A percentile compares a stretch with the other conserved stretches of the same genome.
Conservation (phyloP, 2,113 vertebrate species). For the Tinamus guttatus region DNA sequence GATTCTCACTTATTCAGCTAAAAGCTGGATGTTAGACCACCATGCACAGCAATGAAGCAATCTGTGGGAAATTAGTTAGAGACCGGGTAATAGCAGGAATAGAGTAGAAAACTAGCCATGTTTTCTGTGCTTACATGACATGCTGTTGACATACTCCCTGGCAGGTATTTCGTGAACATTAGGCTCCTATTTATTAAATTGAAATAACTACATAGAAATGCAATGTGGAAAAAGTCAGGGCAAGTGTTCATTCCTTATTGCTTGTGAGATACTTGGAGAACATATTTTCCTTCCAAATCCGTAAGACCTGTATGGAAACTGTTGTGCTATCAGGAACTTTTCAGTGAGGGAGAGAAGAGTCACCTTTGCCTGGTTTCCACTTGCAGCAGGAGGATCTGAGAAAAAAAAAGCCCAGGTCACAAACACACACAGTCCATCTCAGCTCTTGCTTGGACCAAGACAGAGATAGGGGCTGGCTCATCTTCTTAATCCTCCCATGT, state of each 20-base stretch:
- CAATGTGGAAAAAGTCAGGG: neutral
- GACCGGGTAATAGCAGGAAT: neutral
- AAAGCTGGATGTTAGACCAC: neutral
- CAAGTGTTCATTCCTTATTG: neutral
- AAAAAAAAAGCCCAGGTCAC: neutral
- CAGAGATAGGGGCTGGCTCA: neutral
- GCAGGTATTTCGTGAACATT: neutral
- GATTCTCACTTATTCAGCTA: slow-evolving; percentile 9
- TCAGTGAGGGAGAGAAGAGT: neutral
- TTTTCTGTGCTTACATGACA: neutral
- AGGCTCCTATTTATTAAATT: neutral
- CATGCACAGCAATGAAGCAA: neutral
- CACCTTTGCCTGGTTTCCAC: neutral
- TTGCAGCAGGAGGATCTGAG: neutral
- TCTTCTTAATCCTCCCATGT: slow-evolving; percentile 19
- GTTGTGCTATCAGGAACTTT: neutral
- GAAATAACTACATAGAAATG: neutral
- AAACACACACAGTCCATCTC: neutral
- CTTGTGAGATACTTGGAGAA: neutral
- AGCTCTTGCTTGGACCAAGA: neutral
- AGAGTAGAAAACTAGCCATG: neutral
- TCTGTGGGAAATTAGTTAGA: neutral
- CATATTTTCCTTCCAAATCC: neutral
- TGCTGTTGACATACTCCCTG: neutral
- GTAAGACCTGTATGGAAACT: neutral